phyloP scores from a whole-genome alignment of 2,113 vertebrate species.

The Tragelaphus buxtoni region DNA sequence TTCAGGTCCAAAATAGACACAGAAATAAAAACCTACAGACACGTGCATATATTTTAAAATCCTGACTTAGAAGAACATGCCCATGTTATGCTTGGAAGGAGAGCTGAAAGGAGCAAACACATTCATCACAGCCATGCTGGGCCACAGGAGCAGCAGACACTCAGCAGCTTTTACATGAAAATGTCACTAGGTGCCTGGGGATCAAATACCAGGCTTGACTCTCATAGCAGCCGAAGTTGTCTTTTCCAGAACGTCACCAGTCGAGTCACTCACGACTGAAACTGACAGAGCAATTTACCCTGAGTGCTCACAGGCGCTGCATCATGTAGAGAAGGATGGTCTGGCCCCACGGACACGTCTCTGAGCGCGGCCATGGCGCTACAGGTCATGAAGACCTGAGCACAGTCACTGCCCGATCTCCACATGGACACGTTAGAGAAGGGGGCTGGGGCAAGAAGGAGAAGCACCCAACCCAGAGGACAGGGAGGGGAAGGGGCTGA shows the following conservation, averaged over 20 bases:
- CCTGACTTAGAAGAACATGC: neutral
- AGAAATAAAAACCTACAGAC: neutral
- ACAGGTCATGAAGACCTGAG: neutral
- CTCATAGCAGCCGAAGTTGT: neutral
- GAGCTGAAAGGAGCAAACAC: neutral
- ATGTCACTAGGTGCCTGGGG: neutral
- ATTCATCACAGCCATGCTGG: neutral
- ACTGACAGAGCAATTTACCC: neutral
- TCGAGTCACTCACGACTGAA: neutral
- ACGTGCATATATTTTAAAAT: neutral
- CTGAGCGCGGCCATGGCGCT: neutral
- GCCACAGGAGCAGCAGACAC: neutral
- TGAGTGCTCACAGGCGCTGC: neutral
- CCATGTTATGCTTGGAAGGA: neutral
- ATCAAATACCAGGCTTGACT: neutral
- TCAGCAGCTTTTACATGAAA: neutral
- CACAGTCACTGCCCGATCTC: neutral
- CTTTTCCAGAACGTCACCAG: neutral
- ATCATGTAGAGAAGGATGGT: neutral
- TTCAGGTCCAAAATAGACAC: neutral
- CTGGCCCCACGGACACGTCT: neutral
- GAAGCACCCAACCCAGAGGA: neutral
- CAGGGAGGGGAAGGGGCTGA: neutral
- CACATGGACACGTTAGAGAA: neutral
- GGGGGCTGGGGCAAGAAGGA: neutral